phyloP scores from a whole-genome alignment of 2,113 vertebrate species.

The Scartelaos histophorus region DNA sequence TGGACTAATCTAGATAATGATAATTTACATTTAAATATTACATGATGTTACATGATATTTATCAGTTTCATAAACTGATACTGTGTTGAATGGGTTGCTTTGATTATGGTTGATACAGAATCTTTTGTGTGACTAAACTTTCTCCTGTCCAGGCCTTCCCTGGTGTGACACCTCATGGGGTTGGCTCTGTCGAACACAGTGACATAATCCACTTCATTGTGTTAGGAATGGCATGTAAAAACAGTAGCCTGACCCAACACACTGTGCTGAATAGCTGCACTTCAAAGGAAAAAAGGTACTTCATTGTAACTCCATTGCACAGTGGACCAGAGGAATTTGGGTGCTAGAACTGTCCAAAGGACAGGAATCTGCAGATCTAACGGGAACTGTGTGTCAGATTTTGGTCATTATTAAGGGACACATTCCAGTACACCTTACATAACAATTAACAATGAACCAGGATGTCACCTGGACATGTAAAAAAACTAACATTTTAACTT shows the following conservation, averaged over 20 bases:
- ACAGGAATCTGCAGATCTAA: conserved; percentile 35
- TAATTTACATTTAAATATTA: conserved; percentile 13
- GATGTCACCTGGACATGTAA: conserved; percentile 56
- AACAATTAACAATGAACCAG: conserved; percentile 44
- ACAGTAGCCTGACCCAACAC: conserved; percentile 23
- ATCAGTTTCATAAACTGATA: conserved; percentile 3
- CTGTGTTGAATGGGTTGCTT: neutral
- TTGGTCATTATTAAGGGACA: conserved; percentile 26
- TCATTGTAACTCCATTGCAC: conserved; percentile 39
- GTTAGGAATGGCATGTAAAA: conserved; percentile 45
- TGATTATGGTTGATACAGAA: neutral
- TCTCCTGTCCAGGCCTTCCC: conserved; percentile 10
- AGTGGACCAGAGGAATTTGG: conserved; percentile 31
- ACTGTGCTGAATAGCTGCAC: conserved; percentile 27
- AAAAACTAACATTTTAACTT: too few species aligned
- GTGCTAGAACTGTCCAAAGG: conserved; percentile 36
- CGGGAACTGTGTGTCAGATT: conserved; percentile 37
- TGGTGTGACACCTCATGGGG: conserved; percentile 33
- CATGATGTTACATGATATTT: neutral
- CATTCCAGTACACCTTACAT: conserved; percentile 48
- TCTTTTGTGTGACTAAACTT: conserved; percentile 11
- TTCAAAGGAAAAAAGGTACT: conserved; percentile 51
- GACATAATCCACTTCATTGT: conserved; percentile 56
- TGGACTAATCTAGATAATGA: conserved; percentile 9
- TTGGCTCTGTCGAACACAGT: conserved; percentile 38